phyloP scores from a whole-genome alignment of 2,113 vertebrate species.

The Erythrolamprus reginae region DNA sequence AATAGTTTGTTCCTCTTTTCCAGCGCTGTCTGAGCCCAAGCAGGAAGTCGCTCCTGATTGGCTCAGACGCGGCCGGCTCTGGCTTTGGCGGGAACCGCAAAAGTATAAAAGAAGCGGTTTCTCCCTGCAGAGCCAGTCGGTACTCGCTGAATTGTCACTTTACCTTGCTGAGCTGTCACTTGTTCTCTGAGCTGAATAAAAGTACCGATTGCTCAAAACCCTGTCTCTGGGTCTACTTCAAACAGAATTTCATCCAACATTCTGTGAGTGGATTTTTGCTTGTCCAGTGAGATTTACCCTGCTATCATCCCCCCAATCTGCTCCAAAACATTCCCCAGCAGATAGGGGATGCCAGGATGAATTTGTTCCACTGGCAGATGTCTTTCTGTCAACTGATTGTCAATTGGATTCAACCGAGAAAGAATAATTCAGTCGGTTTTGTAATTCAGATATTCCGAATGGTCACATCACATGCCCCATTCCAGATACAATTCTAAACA shows the following conservation, averaged over 20 bases:
- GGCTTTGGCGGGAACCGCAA: too few species aligned
- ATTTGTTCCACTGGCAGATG: neutral
- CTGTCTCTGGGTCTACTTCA: too few species aligned
- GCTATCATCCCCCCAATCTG: neutral
- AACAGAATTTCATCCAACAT: neutral
- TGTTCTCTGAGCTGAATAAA: too few species aligned
- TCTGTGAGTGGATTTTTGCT: neutral
- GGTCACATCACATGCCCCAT: neutral
- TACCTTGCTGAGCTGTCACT: too few species aligned
- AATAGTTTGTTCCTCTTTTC: too few species aligned
- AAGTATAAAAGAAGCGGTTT: too few species aligned
- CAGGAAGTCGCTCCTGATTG: too few species aligned
- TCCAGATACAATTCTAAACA: neutral
- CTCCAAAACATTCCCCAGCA: neutral
- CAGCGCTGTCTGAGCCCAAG: too few species aligned
- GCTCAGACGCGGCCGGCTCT: too few species aligned
- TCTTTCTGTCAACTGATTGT: neutral
- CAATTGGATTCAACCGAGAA: neutral
- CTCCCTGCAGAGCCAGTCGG: too few species aligned
- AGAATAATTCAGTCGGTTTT: neutral
- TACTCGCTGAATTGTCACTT: too few species aligned
- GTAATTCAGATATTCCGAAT: neutral
- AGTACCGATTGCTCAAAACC: too few species aligned
- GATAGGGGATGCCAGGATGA: neutral
- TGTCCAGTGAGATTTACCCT: neutral